These are phyloP conservation scores for Drosophila busckii DNA, from an alignment of 1,140 invertebrate genomes.

Conservation along the genomic window DNA sequence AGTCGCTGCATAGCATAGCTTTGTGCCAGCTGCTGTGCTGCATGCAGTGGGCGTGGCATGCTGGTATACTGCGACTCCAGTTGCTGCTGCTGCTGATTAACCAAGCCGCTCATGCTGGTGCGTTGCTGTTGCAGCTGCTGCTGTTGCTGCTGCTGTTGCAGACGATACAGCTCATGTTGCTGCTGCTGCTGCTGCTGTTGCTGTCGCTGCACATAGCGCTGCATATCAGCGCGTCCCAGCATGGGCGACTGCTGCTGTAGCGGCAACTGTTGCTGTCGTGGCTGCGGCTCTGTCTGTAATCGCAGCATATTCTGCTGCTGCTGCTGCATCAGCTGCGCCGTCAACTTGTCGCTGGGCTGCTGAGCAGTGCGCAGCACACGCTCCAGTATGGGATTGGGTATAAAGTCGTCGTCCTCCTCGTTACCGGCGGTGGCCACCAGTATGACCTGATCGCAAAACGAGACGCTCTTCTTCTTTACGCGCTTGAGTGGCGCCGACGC, in stretches of 20 bases:
- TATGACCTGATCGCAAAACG: constrained; percentile 95
- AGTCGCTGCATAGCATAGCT: constrained; percentile 58
- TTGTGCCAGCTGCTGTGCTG: constrained; percentile 34
- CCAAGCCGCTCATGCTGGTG: constrained; percentile 61
- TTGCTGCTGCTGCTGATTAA: constrained; percentile 45
- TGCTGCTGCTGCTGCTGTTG: constrained; percentile 45
- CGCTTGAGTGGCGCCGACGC: constrained; percentile 76
- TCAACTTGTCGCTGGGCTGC: constrained; percentile 79
- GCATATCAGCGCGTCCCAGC: constrained; percentile 59
- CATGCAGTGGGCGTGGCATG: constrained; percentile 48
- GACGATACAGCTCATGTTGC: constrained; percentile 18
- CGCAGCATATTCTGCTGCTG: constrained; percentile 81
- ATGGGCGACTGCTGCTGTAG: constrained; percentile 52
- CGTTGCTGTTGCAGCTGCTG: constrained; percentile 44
- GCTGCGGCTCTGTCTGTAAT: constrained; percentile 78
- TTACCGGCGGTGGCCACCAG: constrained; percentile 94
- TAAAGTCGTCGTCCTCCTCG: constrained; percentile 92
- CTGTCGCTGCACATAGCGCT: constrained; percentile 66
- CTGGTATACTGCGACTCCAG: constrained; percentile 53
- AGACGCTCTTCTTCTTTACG: constrained; percentile 94
- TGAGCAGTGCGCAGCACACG: constrained; percentile 88
- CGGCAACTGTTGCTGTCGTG: constrained; percentile 69
- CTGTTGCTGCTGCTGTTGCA: constrained; percentile 45
- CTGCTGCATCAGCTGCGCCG: constrained; percentile 80
- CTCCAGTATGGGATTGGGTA: constrained; percentile 94